These are phyloP conservation scores for Ctenoplectra terminalis DNA, from an alignment of 1,140 invertebrate genomes.

Conservation along the genomic window DNA sequence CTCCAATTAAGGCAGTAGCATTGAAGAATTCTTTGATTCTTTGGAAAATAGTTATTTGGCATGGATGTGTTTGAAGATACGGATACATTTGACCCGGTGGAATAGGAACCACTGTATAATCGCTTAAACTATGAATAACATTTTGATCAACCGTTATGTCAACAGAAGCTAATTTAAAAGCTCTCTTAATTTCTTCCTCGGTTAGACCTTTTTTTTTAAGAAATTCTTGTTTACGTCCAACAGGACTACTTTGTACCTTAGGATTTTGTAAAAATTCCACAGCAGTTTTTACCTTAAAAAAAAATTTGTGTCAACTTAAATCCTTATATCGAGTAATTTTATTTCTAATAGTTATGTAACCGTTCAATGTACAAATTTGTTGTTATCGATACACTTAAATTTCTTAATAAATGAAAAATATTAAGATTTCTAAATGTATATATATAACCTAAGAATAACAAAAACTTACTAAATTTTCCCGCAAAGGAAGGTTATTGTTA, in stretches of 20 bases:
- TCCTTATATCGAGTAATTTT: background rate
- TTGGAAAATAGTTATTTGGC: slow-evolving; percentile 81
- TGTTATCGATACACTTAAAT: background rate
- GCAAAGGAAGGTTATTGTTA: slow-evolving; percentile 62
- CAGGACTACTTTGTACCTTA: slow-evolving; percentile 88
- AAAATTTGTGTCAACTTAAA: slow-evolving; percentile 33
- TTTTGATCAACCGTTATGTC: slow-evolving; percentile 77
- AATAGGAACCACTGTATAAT: slow-evolving; percentile 75
- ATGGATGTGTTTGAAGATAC: slow-evolving; percentile 74
- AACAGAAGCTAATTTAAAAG: slow-evolving; percentile 86
- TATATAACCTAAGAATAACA: slow-evolving; percentile 7
- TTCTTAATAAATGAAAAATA: background rate
- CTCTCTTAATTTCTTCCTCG: slow-evolving; percentile 89
- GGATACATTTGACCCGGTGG: slow-evolving; percentile 74
- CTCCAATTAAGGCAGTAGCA: slow-evolving; percentile 87
- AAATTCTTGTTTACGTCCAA: slow-evolving; percentile 91
- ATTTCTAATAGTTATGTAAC: background rate
- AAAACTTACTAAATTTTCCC: slow-evolving; percentile 75
- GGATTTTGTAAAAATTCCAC: slow-evolving; percentile 94
- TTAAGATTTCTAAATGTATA: slow-evolving; percentile 9
- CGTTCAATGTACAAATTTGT: background rate
- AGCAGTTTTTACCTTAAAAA: slow-evolving; percentile 90
- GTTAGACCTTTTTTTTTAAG: slow-evolving; percentile 91
- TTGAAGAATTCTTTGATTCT: slow-evolving; percentile 87
- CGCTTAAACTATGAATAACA: slow-evolving; percentile 75